A percentile compares a stretch with the other conserved stretches of the same genome.
Evolutionary conservation across 2,797 vertebrate species (phyloP).

Genomic region (Phaenicophaeus curvirostris): DNA sequence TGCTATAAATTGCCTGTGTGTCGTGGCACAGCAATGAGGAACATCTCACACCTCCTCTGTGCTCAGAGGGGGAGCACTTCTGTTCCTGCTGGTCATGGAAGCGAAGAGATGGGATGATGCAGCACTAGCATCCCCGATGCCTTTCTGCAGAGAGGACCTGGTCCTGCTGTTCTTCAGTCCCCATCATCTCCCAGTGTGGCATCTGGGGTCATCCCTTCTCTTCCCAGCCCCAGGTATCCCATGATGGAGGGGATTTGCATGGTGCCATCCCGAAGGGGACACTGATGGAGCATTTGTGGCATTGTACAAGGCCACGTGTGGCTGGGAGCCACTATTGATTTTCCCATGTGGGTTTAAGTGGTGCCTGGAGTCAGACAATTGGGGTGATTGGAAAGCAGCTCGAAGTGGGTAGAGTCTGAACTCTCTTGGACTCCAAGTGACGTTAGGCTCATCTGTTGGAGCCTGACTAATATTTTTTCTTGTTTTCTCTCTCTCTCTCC

Average conservation of each 20-base stretch:
- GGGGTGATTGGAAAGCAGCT: neutral
- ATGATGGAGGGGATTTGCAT: neutral
- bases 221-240: neutral
- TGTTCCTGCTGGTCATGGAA: neutral
- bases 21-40: neutral
- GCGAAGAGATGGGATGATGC: neutral
- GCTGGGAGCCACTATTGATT: neutral
- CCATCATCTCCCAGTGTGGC: neutral
- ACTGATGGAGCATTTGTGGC: neutral
- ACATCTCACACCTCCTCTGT: slow-evolving; percentile 20
- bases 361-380: neutral
- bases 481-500: slow-evolving; percentile 37
- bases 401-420: neutral
- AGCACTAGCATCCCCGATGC: fast-evolving
- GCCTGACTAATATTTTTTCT: slow-evolving; percentile 70
- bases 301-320: neutral
- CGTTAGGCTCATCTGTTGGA: neutral
- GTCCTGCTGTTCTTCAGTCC: neutral
- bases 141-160: neutral
- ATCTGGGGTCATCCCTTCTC: neutral
- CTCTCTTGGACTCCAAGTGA: neutral
- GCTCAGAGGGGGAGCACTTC: neutral
- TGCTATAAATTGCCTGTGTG: slow-evolving; percentile 29
- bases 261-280: neutral
- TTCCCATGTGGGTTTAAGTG: neutral